Conservation (phyloP, 2,797 vertebrate species). For the Karalla daura region DNA sequence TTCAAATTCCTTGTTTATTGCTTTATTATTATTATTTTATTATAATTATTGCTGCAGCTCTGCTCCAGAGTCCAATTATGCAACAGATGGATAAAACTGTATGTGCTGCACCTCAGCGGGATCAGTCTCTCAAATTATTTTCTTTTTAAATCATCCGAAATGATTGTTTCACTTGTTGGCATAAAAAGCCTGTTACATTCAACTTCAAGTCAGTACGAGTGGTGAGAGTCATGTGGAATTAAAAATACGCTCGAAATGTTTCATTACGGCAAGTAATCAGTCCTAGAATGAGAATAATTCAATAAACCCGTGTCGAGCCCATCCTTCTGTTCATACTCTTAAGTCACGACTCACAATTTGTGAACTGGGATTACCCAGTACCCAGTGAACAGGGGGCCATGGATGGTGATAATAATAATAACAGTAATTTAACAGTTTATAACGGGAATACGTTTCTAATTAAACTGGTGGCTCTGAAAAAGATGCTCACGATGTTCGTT, state of each 20-base stretch:
- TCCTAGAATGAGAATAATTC: conserved; percentile 8
- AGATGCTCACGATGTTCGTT: not conserved
- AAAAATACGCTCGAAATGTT: not conserved
- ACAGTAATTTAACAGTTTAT: conserved; percentile 2
- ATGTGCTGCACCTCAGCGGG: not conserved
- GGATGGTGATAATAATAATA: not conserved
- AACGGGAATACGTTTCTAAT: too few species aligned
- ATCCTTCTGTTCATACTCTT: conserved; percentile 6
- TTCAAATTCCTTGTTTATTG: too few species aligned
- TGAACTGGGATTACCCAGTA: conserved; percentile 20
- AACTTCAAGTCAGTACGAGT: not conserved
- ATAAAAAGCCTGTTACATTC: not conserved
- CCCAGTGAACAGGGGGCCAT: not conserved
- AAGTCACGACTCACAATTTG: not conserved
- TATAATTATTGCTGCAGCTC: too few species aligned
- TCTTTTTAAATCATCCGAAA: not conserved
- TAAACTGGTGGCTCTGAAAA: conserved; percentile 19
- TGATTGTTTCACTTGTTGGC: not conserved
- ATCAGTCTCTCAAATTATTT: conserved; percentile 11
- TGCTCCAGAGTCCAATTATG: conserved; percentile 3
- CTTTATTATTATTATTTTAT: too few species aligned
- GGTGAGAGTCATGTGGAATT: not conserved
- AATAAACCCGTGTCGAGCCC: not conserved
- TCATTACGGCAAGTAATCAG: not conserved
- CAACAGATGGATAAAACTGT: conserved; percentile 20